Percentiles rank a stretch among this genome's conserved stretches.
Conservation (phyloP, 1,140 invertebrate species). For the Zaprionus vittiger region DNA sequence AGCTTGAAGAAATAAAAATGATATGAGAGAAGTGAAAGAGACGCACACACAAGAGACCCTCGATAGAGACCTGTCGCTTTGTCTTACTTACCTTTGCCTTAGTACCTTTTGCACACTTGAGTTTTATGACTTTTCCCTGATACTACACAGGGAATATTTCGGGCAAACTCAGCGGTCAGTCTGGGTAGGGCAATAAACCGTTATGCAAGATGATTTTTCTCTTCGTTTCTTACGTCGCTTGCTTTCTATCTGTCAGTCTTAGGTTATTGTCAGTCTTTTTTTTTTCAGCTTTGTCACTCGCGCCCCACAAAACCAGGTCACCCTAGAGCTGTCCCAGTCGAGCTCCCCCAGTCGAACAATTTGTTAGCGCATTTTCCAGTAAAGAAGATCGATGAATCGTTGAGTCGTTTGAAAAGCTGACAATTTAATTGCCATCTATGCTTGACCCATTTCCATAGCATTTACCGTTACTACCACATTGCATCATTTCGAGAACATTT, state of each 20-base stretch:
- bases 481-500: conserved; percentile 55
- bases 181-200: conserved; percentile 39
- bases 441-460: conserved; percentile 61
- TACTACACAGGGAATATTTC: conserved; percentile 21
- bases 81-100: neutral
- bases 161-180: conserved; percentile 45
- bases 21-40: conserved; percentile 35
- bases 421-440: conserved; percentile 63
- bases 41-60: conserved; percentile 7
- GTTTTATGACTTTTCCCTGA: conserved; percentile 39
- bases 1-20: conserved; percentile 43
- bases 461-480: conserved; percentile 56
- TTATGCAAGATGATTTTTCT: conserved; percentile 58
- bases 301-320: conserved; percentile 46
- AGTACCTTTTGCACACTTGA: conserved; percentile 52
- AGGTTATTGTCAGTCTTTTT: conserved; percentile 15
- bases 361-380: conserved; percentile 53
- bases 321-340: conserved; percentile 17
- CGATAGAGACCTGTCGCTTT: conserved; percentile 28
- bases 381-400: conserved; percentile 51
- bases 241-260: conserved; percentile 32
- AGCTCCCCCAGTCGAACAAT: conserved; percentile 39
- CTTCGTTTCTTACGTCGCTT: conserved; percentile 8
- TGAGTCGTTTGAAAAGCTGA: conserved; percentile 56
- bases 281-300: conserved; percentile 18